Conservation (phyloP, 2,113 vertebrate species). For the Pluvialis apricaria region DNA sequence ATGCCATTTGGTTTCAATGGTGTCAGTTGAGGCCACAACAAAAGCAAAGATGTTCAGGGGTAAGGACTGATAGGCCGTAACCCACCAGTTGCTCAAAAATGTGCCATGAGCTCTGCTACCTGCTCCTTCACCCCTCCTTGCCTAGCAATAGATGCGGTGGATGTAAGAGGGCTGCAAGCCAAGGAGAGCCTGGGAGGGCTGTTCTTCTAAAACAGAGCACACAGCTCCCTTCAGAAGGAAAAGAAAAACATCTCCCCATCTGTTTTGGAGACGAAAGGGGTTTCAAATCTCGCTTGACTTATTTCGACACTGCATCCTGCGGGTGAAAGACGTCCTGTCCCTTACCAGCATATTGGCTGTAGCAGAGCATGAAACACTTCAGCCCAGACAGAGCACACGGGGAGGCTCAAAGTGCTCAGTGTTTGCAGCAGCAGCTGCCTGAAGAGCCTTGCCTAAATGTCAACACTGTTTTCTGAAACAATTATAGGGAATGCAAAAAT, state of each 20-base stretch:
- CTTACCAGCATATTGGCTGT: not conserved
- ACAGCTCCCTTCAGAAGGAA: not conserved
- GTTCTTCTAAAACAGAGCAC: not conserved
- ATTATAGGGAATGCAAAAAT: not conserved
- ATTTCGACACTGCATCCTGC: not conserved
- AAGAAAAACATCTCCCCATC: not conserved
- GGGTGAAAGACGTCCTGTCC: not conserved
- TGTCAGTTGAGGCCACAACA: not conserved
- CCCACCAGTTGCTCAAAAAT: not conserved
- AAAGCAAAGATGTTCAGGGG: not conserved
- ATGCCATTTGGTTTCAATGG: not conserved
- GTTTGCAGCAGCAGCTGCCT: not conserved
- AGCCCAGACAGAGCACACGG: not conserved
- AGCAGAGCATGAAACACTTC: not conserved
- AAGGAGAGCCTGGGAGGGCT: not conserved
- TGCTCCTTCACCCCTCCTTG: not conserved
- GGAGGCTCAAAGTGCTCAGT: not conserved
- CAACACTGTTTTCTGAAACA: not conserved
- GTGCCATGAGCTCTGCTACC: not conserved
- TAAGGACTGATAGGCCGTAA: not conserved
- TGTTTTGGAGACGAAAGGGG: not conserved
- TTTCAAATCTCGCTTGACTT: not conserved
- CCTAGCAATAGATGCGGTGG: rapidly evolving
- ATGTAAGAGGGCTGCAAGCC: not conserved
- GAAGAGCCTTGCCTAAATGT: not conserved